Conservation (phyloP, 2,888 invertebrate species). For the Eupithecia subumbrata region DNA sequence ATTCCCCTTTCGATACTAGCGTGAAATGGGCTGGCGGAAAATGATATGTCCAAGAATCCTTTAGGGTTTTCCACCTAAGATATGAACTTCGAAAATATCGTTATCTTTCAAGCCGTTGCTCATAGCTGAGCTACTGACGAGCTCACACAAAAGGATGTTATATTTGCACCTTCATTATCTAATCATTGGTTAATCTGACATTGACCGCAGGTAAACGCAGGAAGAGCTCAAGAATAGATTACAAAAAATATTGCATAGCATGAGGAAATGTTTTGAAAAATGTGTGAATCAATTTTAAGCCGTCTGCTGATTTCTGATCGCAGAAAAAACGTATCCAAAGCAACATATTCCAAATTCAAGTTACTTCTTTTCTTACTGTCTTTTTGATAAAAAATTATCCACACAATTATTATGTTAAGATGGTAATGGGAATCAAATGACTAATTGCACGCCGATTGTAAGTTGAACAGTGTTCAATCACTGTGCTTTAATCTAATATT, state of each 20-base stretch:
- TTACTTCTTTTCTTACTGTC: neutral
- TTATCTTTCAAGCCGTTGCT: conserved; percentile 16
- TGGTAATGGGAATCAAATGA: neutral
- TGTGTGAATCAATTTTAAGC: conserved; percentile 3
- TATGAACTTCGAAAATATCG: neutral
- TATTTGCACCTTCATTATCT: conserved; percentile 32
- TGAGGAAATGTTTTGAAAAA: conserved; percentile 22
- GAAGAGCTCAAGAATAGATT: conserved; percentile 32
- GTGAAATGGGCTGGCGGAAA: neutral
- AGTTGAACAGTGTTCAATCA: neutral
- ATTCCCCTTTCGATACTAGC: neutral
- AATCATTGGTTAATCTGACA: conserved; percentile 36
- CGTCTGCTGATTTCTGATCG: neutral
- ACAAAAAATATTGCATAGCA: conserved; percentile 21
- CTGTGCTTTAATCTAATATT: neutral
- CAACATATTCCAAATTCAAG: neutral
- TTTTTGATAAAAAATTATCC: neutral
- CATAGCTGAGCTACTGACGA: conserved; percentile 22
- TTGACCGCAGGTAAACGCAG: conserved; percentile 38
- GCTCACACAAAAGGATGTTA: conserved; percentile 37
- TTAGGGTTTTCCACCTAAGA: neutral
- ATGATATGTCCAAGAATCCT: neutral
- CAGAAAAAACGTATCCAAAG: neutral
- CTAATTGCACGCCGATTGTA: neutral
- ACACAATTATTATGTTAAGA: neutral